A percentile compares a stretch with the other conserved stretches of the same genome.
These are phyloP conservation scores for Argya squamiceps DNA, from an alignment of 2,797 vertebrate species.

Conservation along the genomic window DNA sequence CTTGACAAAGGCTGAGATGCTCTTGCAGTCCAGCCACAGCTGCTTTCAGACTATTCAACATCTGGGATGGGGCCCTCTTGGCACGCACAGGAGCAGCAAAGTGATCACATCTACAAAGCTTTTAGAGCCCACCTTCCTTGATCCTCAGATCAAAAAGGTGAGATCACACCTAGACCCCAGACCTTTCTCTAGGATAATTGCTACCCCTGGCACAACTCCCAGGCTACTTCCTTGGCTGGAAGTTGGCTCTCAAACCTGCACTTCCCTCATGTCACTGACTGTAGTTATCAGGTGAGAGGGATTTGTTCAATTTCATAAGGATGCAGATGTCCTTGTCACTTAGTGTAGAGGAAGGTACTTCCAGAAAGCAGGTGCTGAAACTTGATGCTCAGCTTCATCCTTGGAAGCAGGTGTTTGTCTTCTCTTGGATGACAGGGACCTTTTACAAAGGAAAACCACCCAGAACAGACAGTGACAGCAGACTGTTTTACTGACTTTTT, in stretches of 20 bases:
- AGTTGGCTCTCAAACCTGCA: neutral
- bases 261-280: neutral
- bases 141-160: neutral
- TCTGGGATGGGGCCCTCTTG: neutral
- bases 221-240: neutral
- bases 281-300: neutral
- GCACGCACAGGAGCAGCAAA: neutral
- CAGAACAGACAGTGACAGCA: neutral
- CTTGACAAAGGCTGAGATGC: neutral
- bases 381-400: neutral
- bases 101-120: neutral
- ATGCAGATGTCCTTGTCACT: neutral
- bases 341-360: neutral
- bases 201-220: neutral
- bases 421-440: neutral
- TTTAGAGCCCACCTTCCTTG: neutral
- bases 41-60: neutral
- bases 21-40: neutral
- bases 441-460: neutral
- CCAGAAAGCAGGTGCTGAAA: neutral
- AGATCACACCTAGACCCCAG: neutral
- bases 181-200: neutral
- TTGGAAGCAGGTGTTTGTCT: neutral
- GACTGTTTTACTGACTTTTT: neutral
- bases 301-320: neutral